These are phyloP conservation scores for Acanthopagrus latus DNA, from an alignment of 2,797 vertebrate species.

Conservation along the genomic window DNA sequence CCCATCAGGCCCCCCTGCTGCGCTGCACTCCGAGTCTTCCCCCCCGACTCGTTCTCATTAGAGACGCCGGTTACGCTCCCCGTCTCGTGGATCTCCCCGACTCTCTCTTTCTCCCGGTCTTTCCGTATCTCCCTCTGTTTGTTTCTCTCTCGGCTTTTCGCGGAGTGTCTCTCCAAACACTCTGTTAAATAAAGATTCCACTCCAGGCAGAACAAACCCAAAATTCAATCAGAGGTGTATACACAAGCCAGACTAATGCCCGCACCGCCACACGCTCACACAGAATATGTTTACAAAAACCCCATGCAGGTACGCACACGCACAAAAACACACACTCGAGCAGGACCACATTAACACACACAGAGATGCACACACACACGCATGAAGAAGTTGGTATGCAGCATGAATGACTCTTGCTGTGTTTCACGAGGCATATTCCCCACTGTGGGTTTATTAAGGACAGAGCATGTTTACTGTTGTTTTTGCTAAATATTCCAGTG, in stretches of 20 bases:
- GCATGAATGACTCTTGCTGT: conserved; percentile 8
- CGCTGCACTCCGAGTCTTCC: conserved; percentile 46
- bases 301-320: conserved; percentile 18
- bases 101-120: background rate
- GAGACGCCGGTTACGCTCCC: conserved; percentile 28
- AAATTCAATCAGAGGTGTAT: conserved; percentile 62
- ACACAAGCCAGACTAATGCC: conserved; percentile 50
- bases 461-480: conserved; percentile 39
- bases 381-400: conserved; percentile 5
- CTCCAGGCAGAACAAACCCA: conserved; percentile 61
- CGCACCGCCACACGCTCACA: conserved; percentile 2
- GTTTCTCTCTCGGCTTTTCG: conserved; percentile 54
- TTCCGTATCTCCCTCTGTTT: conserved; percentile 39
- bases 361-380: conserved; percentile 20
- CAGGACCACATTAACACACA: conserved; percentile 22
- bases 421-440: conserved; percentile 41
- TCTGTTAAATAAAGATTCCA: conserved; percentile 61
- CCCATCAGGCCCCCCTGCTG: conserved; percentile 46
- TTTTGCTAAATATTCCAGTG: conserved; percentile 42
- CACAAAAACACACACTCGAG: background rate
- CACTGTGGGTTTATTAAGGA: conserved; percentile 51
- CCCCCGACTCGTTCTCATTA: conserved; percentile 66
- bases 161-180: conserved; percentile 61
- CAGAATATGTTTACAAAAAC: conserved; percentile 16
- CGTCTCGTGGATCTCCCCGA: conserved; percentile 29